phyloP scores from a whole-genome alignment of 1,140 invertebrate genomes.

The Ceratina australensis region DNA sequence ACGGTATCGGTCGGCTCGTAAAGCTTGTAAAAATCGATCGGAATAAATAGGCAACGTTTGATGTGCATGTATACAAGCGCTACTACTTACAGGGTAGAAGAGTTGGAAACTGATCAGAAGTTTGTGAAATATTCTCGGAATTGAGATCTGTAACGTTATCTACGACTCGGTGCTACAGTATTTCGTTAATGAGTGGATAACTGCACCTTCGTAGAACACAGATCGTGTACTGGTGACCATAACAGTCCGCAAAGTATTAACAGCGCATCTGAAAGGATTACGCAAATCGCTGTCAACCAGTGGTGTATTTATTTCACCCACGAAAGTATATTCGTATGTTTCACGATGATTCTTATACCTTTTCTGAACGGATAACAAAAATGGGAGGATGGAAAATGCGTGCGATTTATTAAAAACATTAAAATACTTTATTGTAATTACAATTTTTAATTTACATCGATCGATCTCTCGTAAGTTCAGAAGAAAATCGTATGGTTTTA shows the following conservation, averaged over 20 bases:
- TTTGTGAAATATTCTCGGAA: too few relatives aligned
- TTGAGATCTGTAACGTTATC: background rate
- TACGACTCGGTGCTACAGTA: background rate
- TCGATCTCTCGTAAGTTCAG: background rate
- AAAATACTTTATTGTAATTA: constrained; percentile 38
- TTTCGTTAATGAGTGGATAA: background rate
- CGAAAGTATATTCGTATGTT: background rate
- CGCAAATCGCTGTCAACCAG: background rate
- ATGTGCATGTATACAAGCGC: too few relatives aligned
- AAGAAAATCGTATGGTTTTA: background rate
- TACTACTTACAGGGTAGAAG: background rate
- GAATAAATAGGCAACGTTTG: background rate
- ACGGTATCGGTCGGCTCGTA: background rate
- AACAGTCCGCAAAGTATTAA: constrained; percentile 26
- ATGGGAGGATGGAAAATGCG: background rate
- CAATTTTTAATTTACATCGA: background rate
- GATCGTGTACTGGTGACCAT: background rate
- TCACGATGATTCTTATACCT: too few relatives aligned
- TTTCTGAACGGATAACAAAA: background rate
- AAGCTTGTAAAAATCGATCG: background rate
- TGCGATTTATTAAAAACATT: constrained; percentile 24
- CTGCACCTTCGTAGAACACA: background rate
- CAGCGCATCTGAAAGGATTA: background rate
- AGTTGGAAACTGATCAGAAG: background rate
- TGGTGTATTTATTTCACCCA: background rate